Base-by-base conservation (phyloP, 2,888 invertebrate species). In the Sminthurinus aureus region DNA sequence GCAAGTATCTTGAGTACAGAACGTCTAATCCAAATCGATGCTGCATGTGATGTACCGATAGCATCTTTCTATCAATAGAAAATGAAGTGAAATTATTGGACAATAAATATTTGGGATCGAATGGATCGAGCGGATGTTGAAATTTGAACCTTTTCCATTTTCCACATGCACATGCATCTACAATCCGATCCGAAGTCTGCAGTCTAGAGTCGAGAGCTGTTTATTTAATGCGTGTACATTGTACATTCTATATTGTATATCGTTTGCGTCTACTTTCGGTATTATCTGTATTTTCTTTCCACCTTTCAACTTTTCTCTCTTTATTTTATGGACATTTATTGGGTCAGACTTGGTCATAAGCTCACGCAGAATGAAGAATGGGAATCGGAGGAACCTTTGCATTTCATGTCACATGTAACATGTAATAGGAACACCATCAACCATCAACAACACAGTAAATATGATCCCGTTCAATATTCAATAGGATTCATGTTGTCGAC, bases 71-170 rank as follows among this genome's bases (percentile, higher is more conserved):
- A 20, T 71, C 20, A 24, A 71, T 20, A 20, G 71, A 71, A 66
- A 24, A n/a, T 24, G 71, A 71, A 71, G 13, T 58, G 58, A 58
- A 58, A 71, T 20, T 4, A 24, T 71, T 15, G 71, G 71, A 20
- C 13, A 71, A 24, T 71, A 20, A n/a, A n/a, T 66, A 66, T n/a
- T n/a, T n/a, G n/a, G n/a, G n/a, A n/a, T n/a, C 66, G 20, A 66
- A n/a, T 71, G 13, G 71, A 71, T 71, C 71, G 71, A 20, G 20
- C 58, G 58, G 58, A 58, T 58, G 58, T 58, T 13, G 58, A 58
- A 58, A 58, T 58, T 58, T 18, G 58, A 58, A 58, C 13, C 58
- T 38, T 38, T 38, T 38, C 38, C 38, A 38, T 38, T 38, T 38
- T 38, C 38, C 38, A 38, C 38, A 38, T 38, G 38, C 38, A 38